phyloP scores from a whole-genome alignment of 2,113 vertebrate genomes.

The Pomatostomus ruficeps region DNA sequence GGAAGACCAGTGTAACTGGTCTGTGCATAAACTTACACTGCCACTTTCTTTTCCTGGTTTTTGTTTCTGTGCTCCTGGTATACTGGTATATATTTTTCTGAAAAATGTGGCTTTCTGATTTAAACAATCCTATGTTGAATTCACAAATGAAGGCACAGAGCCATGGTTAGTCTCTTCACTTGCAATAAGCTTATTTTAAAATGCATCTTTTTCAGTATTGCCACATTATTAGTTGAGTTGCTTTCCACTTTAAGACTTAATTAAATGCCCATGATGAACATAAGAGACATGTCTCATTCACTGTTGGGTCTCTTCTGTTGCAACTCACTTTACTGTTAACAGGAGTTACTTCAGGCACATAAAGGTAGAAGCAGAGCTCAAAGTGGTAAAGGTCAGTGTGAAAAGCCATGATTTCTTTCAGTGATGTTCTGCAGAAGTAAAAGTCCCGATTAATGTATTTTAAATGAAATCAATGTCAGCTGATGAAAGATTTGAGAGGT shows the following conservation, averaged over 20 bases:
- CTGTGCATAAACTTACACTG: neutral
- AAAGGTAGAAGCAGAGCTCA: slow-evolving; percentile 29
- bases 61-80: neutral
- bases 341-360: slow-evolving; percentile 25
- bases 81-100: neutral
- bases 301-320: neutral
- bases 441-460: neutral
- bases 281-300: neutral
- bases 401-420: slow-evolving; percentile 29
- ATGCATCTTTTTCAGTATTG: neutral
- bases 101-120: neutral
- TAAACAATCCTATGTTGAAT: neutral
- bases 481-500: neutral
- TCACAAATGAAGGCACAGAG: neutral
- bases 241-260: slow-evolving; percentile 45
- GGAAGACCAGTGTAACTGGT: neutral
- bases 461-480: neutral
- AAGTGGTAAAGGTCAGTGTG: slow-evolving; percentile 8
- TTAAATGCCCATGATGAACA: slow-evolving; percentile 21
- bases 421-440: neutral
- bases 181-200: slow-evolving; percentile 5
- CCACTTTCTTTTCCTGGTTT: neutral
- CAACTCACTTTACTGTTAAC: slow-evolving; percentile 46
- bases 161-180: neutral
- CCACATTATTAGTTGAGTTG: neutral